Base-by-base conservation (phyloP, 1,140 invertebrate species). In the Drosophila pandora region DNA sequence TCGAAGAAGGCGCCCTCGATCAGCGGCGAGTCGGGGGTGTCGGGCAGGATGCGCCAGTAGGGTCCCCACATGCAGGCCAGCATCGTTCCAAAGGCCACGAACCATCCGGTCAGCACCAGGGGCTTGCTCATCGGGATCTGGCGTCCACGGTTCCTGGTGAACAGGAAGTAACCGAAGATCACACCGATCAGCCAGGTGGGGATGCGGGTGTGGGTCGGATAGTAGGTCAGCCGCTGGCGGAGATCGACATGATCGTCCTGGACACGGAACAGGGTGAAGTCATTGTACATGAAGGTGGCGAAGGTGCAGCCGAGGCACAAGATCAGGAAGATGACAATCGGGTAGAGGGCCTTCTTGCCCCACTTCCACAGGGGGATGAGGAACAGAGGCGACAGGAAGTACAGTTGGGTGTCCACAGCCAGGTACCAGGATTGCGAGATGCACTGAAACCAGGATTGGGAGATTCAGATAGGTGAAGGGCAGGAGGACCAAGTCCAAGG, bases 381-480 rank as follows among this genome's bases (percentile, higher is more conserved):
- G 71, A 98, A 93, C 17, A 96, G 91, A 0, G 96, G 95, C 17
- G 96, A 95, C 2, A 97, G 90, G 65, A 97, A 93, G 90, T 97
- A 97, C 57, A 97, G 93, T 90, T 97, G 97, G 45, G 96, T 97
- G 88, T 98, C 97, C 57, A 96, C 96, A 4, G 97, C 91, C 53
- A 98, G 92, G 80, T 97, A 98, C 97, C 97, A 98, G 0, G 96
- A 95, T 93, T 97, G 96, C 52, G 96, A 96, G 94, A 98, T 96
- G 85, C 97, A 98, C 96, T 97, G 10, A 61, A 91, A 17, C 17
- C 17, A 17, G 17, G 17, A 17, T 17, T 17, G 17, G 17, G 17
- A 60, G n/a, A 41, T 12, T n/a, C 1, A n/a, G 21, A 48, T 17
- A 17, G 23, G 4, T 2, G 32, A 8, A 21, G 2, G 3, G 1